These are phyloP conservation scores for Anseranas semipalmata DNA, from an alignment of 2,113 vertebrate genomes.

Conservation along the genomic window DNA sequence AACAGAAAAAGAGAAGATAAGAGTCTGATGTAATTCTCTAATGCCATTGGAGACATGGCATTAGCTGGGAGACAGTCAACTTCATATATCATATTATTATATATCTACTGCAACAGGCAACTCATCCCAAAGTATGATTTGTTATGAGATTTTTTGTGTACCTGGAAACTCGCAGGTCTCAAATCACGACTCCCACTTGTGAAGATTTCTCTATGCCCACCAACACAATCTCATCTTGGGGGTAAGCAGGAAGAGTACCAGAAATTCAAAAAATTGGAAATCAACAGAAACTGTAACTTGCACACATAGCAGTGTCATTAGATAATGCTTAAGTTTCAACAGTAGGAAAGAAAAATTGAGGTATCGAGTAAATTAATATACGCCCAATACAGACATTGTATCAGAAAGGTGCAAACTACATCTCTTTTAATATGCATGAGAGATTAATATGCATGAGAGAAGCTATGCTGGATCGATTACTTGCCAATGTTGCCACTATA, in stretches of 20 bases:
- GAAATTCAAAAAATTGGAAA: not conserved
- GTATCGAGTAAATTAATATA: not conserved
- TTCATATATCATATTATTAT: not conserved
- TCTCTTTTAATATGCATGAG: not conserved
- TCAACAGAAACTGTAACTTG: not conserved
- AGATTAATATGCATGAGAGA: not conserved
- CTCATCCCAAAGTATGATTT: not conserved
- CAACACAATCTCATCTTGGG: not conserved
- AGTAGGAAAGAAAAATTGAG: not conserved
- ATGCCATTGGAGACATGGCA: not conserved
- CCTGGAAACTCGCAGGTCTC: not conserved
- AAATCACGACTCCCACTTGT: not conserved
- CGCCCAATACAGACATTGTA: not conserved
- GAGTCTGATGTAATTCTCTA: slow-evolving; percentile 36
- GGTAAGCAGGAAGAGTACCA: not conserved
- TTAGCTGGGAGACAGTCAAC: slow-evolving; percentile 15
- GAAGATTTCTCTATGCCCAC: not conserved
- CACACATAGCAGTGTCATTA: not conserved
- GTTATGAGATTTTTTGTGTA: not conserved
- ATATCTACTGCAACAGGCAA: not conserved
- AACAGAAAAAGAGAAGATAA: slow-evolving; percentile 19
- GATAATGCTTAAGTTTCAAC: not conserved
- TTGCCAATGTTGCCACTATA: not conserved
- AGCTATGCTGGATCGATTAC: not conserved
- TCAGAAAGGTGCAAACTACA: not conserved